Conservation (phyloP, 2,113 vertebrate species). For the Paralichthys olivaceus region DNA sequence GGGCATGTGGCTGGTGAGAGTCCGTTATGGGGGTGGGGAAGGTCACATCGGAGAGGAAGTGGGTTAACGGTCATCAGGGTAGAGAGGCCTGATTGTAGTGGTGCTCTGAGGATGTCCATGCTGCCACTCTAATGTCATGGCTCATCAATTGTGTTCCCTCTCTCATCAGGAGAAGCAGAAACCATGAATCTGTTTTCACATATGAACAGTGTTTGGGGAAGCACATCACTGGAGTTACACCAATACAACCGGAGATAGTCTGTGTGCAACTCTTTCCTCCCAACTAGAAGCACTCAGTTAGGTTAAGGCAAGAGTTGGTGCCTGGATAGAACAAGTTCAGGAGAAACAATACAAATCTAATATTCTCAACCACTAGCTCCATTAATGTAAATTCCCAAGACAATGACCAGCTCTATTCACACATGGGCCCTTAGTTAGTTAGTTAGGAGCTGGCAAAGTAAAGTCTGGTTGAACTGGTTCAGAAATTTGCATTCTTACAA, state of each 20-base stretch:
- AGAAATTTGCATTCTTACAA: neutral
- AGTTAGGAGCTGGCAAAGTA: neutral
- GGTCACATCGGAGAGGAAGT: constrained; percentile 73
- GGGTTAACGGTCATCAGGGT: constrained; percentile 69
- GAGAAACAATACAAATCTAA: too few relatives aligned
- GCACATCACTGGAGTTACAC: too few relatives aligned
- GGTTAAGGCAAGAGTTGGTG: too few relatives aligned
- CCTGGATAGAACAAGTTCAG: neutral
- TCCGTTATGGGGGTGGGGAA: constrained; percentile 47
- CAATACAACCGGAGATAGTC: neutral
- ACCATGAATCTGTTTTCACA: constrained; percentile 2
- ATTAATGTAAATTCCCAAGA: neutral
- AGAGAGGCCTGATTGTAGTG: constrained; percentile 56
- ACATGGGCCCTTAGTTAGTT: neutral
- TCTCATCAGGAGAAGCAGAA: constrained; percentile 19
- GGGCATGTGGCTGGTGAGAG: constrained; percentile 45
- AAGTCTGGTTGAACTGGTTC: neutral
- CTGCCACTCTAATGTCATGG: constrained; percentile 55
- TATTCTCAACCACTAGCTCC: too few relatives aligned
- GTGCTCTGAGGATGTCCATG: constrained; percentile 34
- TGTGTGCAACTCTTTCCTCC: neutral
- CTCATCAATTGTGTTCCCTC: constrained; percentile 30
- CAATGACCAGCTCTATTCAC: neutral
- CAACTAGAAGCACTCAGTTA: neutral
- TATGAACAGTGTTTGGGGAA: neutral